These are phyloP conservation scores for Magallana gigas DNA, from an alignment of 1,140 invertebrate genomes.

Conservation along the genomic window DNA sequence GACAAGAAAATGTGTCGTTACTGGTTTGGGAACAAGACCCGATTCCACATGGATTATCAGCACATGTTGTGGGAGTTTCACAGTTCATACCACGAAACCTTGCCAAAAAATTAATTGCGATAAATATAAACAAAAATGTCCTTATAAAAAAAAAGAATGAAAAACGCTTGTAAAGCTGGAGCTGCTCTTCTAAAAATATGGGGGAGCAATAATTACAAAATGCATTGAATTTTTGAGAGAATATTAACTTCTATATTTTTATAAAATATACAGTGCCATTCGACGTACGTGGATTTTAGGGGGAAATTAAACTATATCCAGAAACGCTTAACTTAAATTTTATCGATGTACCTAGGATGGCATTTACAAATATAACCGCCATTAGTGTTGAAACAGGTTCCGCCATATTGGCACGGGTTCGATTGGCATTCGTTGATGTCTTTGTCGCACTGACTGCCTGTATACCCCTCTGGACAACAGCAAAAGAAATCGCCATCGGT, in stretches of 20 bases:
- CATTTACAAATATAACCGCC: constrained; percentile 28
- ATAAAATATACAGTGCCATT: too few species aligned
- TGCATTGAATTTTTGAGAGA: too few species aligned
- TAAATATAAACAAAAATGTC: not conserved
- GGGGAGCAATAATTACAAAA: too few species aligned
- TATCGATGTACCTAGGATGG: not conserved
- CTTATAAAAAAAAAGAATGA: not conserved
- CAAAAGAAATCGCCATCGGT: not conserved
- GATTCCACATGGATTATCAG: constrained; percentile 10
- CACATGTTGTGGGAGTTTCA: constrained; percentile 33
- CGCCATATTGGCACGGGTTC: constrained; percentile 8
- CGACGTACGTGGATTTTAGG: too few species aligned
- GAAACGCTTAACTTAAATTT: not conserved
- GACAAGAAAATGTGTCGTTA: not conserved
- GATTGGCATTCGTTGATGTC: constrained; percentile 26
- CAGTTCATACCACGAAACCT: constrained; percentile 26
- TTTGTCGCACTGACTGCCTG: constrained; percentile 23
- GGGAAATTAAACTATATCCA: too few species aligned
- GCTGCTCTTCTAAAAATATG: too few species aligned
- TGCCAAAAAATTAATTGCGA: not conserved
- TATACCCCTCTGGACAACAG: constrained; percentile 3
- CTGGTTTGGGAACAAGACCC: not conserved
- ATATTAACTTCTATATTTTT: too few species aligned
- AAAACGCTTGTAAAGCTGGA: too few species aligned
- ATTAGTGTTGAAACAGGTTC: not conserved